These are phyloP conservation scores for Apogon hyalosoma DNA, from an alignment of 2,797 vertebrate genomes.

Conservation along the genomic window DNA sequence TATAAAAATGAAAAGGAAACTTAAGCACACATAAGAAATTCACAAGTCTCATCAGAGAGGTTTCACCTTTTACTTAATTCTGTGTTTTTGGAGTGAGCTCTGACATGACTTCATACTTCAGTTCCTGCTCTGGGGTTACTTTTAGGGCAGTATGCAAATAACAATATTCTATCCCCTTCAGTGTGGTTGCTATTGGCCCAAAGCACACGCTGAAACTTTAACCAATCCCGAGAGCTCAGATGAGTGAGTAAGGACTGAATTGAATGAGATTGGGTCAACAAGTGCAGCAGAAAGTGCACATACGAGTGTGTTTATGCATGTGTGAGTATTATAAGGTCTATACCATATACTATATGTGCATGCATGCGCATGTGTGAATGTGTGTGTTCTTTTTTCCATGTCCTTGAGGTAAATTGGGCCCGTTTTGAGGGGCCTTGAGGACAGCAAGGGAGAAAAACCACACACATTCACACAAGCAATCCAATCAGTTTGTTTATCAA, in stretches of 20 bases:
- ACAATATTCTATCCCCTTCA: constrained; percentile 66
- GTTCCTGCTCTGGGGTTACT: constrained; percentile 65
- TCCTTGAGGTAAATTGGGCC: constrained; percentile 77
- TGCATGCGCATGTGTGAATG: constrained; percentile 38
- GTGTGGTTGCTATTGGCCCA: constrained; percentile 69
- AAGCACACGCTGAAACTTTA: constrained; percentile 62
- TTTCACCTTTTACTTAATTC: constrained; percentile 51
- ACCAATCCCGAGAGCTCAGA: constrained; percentile 54
- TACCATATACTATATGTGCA: constrained; percentile 8
- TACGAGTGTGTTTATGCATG: constrained; percentile 36
- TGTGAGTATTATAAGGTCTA: constrained; percentile 41
- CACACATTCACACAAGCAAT: constrained; percentile 81
- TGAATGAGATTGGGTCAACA: constrained; percentile 72
- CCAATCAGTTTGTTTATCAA: constrained; percentile 89
- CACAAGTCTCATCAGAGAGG: constrained; percentile 55
- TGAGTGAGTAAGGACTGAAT: constrained; percentile 67
- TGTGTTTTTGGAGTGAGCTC: constrained; percentile 55
- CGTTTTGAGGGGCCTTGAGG: constrained; percentile 70
- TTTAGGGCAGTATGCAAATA: constrained; percentile 73
- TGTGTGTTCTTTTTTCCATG: constrained; percentile 60
- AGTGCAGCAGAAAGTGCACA: constrained; percentile 47
- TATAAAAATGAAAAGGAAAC: constrained; percentile 41
- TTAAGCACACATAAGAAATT: constrained; percentile 18
- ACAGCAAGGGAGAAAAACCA: constrained; percentile 76
- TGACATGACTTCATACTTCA: constrained; percentile 63